Percentiles rank a stretch among this genome's conserved stretches.
Conservation (phyloP, 2,113 vertebrate genomes). For the Poeciliopsis occidentalis region DNA sequence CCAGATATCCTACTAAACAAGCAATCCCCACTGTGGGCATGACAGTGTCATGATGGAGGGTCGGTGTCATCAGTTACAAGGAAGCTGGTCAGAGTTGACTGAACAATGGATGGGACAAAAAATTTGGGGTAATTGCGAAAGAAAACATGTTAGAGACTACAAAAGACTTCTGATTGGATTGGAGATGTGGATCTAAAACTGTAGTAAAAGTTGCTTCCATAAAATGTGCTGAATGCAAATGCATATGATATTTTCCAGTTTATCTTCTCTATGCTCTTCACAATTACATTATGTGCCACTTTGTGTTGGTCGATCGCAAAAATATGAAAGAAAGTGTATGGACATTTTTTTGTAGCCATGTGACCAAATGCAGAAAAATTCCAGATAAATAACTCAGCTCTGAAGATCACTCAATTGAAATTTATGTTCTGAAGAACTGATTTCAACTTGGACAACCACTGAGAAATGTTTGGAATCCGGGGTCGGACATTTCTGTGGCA, state of each 20-base stretch:
- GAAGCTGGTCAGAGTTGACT: no score
- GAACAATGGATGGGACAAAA: no score
- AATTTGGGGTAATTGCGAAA: no score
- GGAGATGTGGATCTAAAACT: neutral
- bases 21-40: neutral
- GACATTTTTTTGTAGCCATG: neutral
- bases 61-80: no score
- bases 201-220: neutral
- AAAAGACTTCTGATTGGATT: no score
- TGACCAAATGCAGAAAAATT: neutral
- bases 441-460: slow-evolving; percentile 22
- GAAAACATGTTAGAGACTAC: no score
- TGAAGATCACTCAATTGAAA: neutral
- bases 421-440: slow-evolving; percentile 8
- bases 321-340: neutral
- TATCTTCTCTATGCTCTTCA: neutral
- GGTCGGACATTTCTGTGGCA: slow-evolving; percentile 63
- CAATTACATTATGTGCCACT: neutral
- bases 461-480: slow-evolving; percentile 42
- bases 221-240: neutral
- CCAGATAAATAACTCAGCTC: neutral
- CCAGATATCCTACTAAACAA: neutral
- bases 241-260: neutral
- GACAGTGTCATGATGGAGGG: no score
- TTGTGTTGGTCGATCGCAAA: neutral